Evolutionary conservation across 2,888 invertebrate species (phyloP).

Genomic region (Pandemis cinnamomeana): DNA sequence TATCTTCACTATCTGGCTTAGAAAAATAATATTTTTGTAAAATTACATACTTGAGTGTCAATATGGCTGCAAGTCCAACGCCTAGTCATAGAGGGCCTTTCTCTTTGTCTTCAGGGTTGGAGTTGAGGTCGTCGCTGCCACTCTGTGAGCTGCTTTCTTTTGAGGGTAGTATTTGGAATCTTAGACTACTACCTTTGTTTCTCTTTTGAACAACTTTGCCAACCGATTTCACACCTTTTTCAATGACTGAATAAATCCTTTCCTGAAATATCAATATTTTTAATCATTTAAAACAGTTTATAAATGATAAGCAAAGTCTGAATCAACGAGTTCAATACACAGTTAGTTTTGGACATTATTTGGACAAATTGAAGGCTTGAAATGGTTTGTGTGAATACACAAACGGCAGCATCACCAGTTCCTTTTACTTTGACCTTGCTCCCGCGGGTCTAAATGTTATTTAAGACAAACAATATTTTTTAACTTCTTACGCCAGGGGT

Average conservation of each 20-base stretch:
- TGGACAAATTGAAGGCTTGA: too few relatives aligned
- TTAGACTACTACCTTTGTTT: slow-evolving; percentile 84
- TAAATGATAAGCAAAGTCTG: neutral
- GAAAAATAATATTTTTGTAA: slow-evolving; percentile 60
- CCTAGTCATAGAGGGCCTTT: slow-evolving; percentile 78
- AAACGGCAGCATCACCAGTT: too few relatives aligned
- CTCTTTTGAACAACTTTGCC: slow-evolving; percentile 87
- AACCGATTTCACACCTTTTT: slow-evolving; percentile 76
- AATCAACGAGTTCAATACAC: too few relatives aligned
- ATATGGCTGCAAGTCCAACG: slow-evolving; percentile 54
- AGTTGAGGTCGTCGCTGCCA: slow-evolving; percentile 46
- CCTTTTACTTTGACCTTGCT: too few relatives aligned
- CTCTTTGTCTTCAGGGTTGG: slow-evolving; percentile 52
- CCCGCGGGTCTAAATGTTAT: too few relatives aligned
- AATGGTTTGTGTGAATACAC: too few relatives aligned
- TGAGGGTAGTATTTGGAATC: slow-evolving; percentile 86
- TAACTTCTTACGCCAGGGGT: too few relatives aligned
- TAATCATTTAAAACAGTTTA: neutral
- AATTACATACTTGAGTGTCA: slow-evolving; percentile 67
- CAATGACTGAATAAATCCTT: slow-evolving; percentile 82
- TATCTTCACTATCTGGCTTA: slow-evolving; percentile 44
- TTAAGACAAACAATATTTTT: too few relatives aligned
- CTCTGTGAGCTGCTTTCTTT: slow-evolving; percentile 55
- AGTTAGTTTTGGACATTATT: too few relatives aligned
- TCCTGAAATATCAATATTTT: slow-evolving; percentile 77